phyloP scores from a whole-genome alignment of 2,888 invertebrate species.

The Abscondita cerata region DNA sequence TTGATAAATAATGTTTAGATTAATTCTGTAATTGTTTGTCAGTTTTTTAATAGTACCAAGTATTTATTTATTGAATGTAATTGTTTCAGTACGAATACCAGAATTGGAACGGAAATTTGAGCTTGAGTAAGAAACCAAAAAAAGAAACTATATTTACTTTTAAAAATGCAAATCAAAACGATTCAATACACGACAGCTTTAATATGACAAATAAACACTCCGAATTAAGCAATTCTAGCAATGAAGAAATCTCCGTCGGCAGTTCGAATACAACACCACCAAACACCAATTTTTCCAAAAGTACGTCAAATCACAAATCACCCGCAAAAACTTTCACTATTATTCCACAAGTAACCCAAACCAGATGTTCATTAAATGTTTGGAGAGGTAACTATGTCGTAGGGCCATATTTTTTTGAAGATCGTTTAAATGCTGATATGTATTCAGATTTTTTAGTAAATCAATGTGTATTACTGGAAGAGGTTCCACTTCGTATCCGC shows the following conservation, averaged over 20 bases:
- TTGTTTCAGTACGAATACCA: conserved; percentile 30
- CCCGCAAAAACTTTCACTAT: conserved; percentile 11
- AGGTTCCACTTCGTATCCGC: too few species aligned
- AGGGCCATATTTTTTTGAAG: too few species aligned
- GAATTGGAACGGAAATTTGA: conserved; percentile 42
- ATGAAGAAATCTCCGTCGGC: neutral
- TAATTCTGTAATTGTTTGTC: too few species aligned
- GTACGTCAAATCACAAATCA: conserved; percentile 13
- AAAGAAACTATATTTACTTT: conserved; percentile 4
- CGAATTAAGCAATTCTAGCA: neutral
- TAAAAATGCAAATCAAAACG: too few species aligned
- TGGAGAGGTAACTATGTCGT: conserved; percentile 6
- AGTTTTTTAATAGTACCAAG: too few species aligned
- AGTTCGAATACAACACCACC: neutral
- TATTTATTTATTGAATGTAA: too few species aligned
- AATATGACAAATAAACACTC: too few species aligned
- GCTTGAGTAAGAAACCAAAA: conserved; percentile 20
- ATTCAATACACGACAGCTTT: too few species aligned
- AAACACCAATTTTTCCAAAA: neutral
- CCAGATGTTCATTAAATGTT: conserved; percentile 19
- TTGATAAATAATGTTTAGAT: too few species aligned
- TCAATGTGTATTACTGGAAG: too few species aligned
- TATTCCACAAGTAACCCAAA: conserved; percentile 32
- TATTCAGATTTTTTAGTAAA: too few species aligned
- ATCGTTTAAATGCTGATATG: too few species aligned